Evolutionary conservation across 2,113 vertebrate species (phyloP).

Genomic region (Porphyrio hochstetteri): DNA sequence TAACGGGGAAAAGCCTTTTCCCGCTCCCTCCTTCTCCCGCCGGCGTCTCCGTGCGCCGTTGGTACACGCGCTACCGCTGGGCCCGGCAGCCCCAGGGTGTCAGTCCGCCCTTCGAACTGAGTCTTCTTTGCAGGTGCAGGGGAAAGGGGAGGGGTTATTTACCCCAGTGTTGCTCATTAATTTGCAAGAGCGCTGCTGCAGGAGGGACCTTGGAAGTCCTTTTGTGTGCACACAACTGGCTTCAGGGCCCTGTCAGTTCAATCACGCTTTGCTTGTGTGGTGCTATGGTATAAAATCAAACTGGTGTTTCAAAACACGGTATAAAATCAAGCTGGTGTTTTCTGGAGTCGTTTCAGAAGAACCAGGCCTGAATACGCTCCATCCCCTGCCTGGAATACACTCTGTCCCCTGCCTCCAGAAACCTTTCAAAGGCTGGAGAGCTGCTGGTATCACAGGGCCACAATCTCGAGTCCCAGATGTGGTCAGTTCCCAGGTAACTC

Average conservation of each 20-base stretch:
- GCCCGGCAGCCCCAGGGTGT: background rate
- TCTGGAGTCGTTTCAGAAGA: background rate
- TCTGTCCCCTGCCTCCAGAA: background rate
- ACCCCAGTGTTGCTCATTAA: too few relatives aligned
- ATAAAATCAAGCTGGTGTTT: too few relatives aligned
- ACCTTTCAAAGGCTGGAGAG: background rate
- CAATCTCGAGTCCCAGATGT: rapidly evolving
- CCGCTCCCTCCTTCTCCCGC: background rate
- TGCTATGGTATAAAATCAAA: too few relatives aligned
- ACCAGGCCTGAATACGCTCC: too few relatives aligned
- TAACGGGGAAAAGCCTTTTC: background rate
- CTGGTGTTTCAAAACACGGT: background rate
- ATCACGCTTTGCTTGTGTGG: background rate
- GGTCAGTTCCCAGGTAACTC: background rate
- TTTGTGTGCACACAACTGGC: rapidly evolving
- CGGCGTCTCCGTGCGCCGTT: background rate
- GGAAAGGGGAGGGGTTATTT: background rate
- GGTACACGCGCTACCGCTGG: too few relatives aligned
- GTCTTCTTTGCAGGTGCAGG: too few relatives aligned
- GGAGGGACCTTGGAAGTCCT: too few relatives aligned
- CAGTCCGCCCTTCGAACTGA: rapidly evolving
- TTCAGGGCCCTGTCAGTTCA: too few relatives aligned
- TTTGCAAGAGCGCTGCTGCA: too few relatives aligned
- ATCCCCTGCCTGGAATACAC: too few relatives aligned
- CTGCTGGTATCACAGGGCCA: background rate